A percentile compares a stretch with the other conserved stretches of the same genome.
phyloP scores from a whole-genome alignment of 64 coral and sea anemone genomes.

The Hydrozoanthus tunicans region DNA sequence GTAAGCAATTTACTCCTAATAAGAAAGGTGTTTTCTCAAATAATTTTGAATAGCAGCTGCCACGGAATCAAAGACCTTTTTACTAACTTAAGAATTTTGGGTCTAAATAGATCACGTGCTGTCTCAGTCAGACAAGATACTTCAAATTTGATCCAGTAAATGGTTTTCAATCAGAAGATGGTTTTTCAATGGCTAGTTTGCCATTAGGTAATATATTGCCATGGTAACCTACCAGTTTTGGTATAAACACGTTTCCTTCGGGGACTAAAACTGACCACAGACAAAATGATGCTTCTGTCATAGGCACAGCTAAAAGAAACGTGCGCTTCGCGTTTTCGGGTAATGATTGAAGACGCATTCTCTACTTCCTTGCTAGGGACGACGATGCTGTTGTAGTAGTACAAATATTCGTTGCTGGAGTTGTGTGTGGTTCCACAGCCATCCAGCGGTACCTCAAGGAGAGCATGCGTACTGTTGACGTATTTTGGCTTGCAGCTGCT shows the following conservation, averaged over 20 bases:
- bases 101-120: no score
- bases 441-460: slow-evolving; percentile 55
- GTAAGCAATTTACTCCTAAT: no score
- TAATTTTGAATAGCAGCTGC: no score
- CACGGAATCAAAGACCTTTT: no score
- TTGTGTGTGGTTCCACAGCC: slow-evolving; percentile 67
- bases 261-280: slow-evolving; percentile 40
- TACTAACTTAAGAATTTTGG: no score
- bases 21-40: no score
- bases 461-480: slow-evolving; percentile 16
- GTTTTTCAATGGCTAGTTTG: no score
- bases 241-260: slow-evolving; percentile 42
- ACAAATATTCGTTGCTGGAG: slow-evolving; percentile 57
- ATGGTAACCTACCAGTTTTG: slow-evolving; percentile 43
- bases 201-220: no score
- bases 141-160: no score
- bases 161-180: no score
- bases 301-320: slow-evolving; percentile 73
- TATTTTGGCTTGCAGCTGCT: slow-evolving; percentile 27
- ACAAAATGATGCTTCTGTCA: slow-evolving; percentile 58
- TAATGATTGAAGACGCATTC: slow-evolving; percentile 14
- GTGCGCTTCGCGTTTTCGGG: slow-evolving; percentile 58
- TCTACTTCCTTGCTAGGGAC: slow-evolving; percentile 5
- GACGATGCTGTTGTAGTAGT: slow-evolving; percentile 74
- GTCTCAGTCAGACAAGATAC: no score